Conservation (phyloP, 2,888 invertebrate genomes). For the Eremobia ochroleuca region DNA sequence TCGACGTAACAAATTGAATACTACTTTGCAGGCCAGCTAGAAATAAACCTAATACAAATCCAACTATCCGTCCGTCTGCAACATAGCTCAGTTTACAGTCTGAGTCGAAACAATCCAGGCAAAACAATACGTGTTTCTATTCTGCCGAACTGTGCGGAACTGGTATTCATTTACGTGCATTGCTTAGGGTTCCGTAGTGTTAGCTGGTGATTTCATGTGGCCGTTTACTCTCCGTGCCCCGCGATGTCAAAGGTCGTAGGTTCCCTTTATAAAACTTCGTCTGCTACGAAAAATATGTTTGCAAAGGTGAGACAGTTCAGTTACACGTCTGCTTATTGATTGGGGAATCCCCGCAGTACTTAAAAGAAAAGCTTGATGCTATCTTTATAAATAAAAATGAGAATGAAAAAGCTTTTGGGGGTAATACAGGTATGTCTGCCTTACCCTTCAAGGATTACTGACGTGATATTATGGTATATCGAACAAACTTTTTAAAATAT, state of each 20-base stretch:
- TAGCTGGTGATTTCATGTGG: neutral
- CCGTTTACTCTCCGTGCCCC: too few relatives aligned
- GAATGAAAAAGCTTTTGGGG: neutral
- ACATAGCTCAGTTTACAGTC: constrained; percentile 31
- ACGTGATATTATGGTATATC: too few relatives aligned
- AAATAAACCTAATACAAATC: constrained; percentile 61
- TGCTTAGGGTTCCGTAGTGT: constrained; percentile 28
- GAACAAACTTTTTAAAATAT: neutral
- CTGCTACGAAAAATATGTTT: neutral
- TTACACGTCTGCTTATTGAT: neutral
- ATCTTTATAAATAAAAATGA: neutral
- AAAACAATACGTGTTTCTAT: constrained; percentile 55
- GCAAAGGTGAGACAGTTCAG: neutral
- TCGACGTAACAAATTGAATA: constrained; percentile 51
- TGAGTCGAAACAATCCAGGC: constrained; percentile 39
- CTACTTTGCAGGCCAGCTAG: constrained; percentile 37
- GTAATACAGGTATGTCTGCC: neutral
- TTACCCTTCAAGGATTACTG: neutral
- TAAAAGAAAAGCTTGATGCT: neutral
- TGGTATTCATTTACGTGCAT: constrained; percentile 33
- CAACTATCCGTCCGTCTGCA: constrained; percentile 39
- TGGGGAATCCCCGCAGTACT: neutral
- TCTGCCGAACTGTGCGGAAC: constrained; percentile 33
- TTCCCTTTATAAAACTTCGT: too few relatives aligned
- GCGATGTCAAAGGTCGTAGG: neutral